Base-by-base conservation (phyloP, 2,888 invertebrate genomes). In the Epsilonema sp. region DNA sequence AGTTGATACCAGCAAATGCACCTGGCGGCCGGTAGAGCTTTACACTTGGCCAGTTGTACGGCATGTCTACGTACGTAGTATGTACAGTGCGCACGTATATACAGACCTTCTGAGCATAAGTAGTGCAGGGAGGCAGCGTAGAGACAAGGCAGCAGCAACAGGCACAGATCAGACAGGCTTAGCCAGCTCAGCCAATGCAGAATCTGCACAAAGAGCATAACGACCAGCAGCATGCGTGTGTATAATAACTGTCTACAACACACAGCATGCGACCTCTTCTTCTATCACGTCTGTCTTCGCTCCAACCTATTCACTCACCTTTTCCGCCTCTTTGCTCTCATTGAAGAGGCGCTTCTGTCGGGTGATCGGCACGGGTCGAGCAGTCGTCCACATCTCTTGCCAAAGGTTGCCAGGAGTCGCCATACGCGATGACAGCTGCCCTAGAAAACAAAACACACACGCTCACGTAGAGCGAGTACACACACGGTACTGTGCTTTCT, bases 301-400 rank as follows among this genome's bases (percentile, higher is more conserved):
- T n/a, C n/a, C n/a, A n/a, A n/a, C n/a, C n/a, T n/a, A n/a, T n/a
- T n/a, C n/a, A 40, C 19, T 40, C 22, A 83, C 82, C 69, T 85
- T 87, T 63, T 92, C 84, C 0, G 89, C 92, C 68, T 92, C 92
- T 51, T 81, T 77, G 0, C 84, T 84, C 64, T 94, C 92, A 64
- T 97, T 90, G 65, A 97, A 97, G 23, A 97, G 74, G 41, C 90
- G 76, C 58, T 82, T 79, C 63, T 97, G 97, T 37, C 85, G 73
- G 46, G 78, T 72, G 0, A 85, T 86, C 0, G 94, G 83, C 20
- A 90, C 79, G 0, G 90, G 78, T 52, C 80, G 77, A 0, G 92
- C 84, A 45, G 78, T 79, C 48, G 76, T 73, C 97, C 97, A 97
- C 37, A 82, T 80, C 58, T 80, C 81, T 25, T 77, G 73, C 94